A percentile compares a stretch with the other conserved stretches of the same genome.
Conservation (phyloP, 2,113 vertebrate genomes). For the Ceyx margarethae region DNA sequence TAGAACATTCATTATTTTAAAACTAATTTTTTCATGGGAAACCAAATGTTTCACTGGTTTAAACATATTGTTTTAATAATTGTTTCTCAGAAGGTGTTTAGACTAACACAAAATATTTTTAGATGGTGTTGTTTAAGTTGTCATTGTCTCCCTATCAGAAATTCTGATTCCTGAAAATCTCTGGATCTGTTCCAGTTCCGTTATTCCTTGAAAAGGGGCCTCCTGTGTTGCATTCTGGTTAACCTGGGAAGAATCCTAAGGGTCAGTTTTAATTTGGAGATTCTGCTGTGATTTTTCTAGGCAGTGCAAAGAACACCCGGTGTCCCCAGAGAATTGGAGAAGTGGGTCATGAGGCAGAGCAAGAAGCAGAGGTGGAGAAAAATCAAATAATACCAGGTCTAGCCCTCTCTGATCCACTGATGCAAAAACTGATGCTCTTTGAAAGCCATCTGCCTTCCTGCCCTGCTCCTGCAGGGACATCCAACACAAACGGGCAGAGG, state of each 20-base stretch:
- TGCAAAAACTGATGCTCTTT: slow-evolving; percentile 8
- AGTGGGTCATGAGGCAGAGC: neutral
- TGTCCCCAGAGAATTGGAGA: neutral
- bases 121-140: neutral
- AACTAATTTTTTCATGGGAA: neutral
- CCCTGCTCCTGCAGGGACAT: neutral
- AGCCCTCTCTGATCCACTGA: neutral
- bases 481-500: neutral
- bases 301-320: neutral
- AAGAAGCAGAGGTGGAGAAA: neutral
- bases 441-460: neutral
- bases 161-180: neutral
- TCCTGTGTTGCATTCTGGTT: neutral
- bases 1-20: neutral
- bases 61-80: neutral
- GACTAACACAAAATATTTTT: neutral
- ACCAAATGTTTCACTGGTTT: neutral
- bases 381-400: neutral
- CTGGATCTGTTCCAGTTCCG: neutral
- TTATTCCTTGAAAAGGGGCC: neutral
- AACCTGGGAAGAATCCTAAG: neutral
- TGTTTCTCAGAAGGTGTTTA: neutral
- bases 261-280: neutral
- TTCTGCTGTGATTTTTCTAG: neutral
- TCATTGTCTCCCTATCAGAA: neutral